Evolutionary conservation across 2,797 vertebrate species (phyloP).

Genomic region (Knipowitschia caucasica): DNA sequence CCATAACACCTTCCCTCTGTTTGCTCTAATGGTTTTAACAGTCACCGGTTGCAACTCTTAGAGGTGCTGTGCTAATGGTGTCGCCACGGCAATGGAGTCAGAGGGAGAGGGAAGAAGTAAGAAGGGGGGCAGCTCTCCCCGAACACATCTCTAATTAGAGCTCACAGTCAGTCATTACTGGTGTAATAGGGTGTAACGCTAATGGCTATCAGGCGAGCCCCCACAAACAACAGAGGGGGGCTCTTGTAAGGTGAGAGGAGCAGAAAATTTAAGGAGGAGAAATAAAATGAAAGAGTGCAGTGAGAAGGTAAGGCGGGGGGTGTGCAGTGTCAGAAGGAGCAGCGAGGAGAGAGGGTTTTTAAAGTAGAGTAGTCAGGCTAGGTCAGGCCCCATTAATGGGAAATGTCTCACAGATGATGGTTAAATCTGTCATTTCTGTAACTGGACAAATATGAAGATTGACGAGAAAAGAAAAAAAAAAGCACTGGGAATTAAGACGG

Average conservation of each 20-base stretch:
- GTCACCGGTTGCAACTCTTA: conserved; percentile 96
- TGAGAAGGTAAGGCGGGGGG: conserved; percentile 43
- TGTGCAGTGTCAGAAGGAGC: conserved; percentile 14
- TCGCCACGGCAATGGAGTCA: conserved; percentile 83
- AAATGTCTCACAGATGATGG: conserved; percentile 46
- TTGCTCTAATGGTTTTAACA: conserved; percentile 92
- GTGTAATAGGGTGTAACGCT: conserved; percentile 90
- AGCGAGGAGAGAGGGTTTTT: conserved; percentile 44
- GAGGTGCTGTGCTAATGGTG: conserved; percentile 94
- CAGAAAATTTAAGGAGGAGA: conserved; percentile 52
- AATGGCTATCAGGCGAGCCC: conserved; percentile 88
- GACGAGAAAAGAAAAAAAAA: conserved; percentile 42
- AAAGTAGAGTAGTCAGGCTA: conserved; percentile 55
- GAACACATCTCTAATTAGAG: conserved; percentile 97
- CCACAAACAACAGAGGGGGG: conserved; percentile 76
- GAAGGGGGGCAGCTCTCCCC: conserved; percentile 79
- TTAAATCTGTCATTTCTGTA: conserved; percentile 71
- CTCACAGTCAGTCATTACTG: conserved; percentile 89
- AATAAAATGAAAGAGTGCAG: conserved; percentile 35
- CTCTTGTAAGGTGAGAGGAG: conserved; percentile 67
- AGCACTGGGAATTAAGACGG: conserved; percentile 31
- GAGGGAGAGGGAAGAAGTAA: conserved; percentile 47
- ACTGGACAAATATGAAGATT: conserved; percentile 64
- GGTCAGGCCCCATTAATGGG: conserved; percentile 64
- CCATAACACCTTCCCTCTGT: conserved; percentile 89